Evolutionary conservation across 2,113 vertebrate genomes (phyloP), one percentile per base, ranked within the genome.

Genomic region (Perccottus glenii): DNA sequence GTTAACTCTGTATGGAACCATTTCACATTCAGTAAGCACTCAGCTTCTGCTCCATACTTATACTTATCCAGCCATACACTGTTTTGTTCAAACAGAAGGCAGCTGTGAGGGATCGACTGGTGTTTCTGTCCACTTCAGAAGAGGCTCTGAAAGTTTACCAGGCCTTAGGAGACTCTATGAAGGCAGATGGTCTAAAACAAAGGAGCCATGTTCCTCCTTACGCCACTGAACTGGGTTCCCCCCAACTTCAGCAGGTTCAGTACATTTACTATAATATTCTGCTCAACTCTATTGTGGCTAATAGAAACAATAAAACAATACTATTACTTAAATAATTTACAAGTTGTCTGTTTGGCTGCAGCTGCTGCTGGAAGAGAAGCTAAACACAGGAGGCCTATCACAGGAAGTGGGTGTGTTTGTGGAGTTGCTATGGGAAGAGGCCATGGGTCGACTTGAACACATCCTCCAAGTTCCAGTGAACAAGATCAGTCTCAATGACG

Each of bases 381-480:
- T 88, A 71, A 90, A 88, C 50, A 78, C 84, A 6, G 86, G 80
- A 42, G 53, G 56, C 33, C 9, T 95, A 60, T 93, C 92, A n/a
- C 82, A 88, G 48, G 92, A 94, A 63, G 94, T 94, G 62, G 92
- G 77, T 1, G 40, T 77, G n/a, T 93, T 96, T 70, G 91, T 96
- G 82, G 94, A 96, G 87, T 70, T 94, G 73, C 79, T 95, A 32
- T 96, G 95, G 95, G 77, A 88, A 0, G 95, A 95, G 86, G 91
- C 94, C 19, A 71, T 94, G 0, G 94, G 94, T 38, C 81, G 90
- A 64, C 86, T 96, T 47, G n/a, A 62, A 42, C 77, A 78, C 53
- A 69, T 85, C 6, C 87, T 96, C 9, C 74, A 61, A 11, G 85
- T 87, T 47, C 85, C 94, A 0, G 67, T 93, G 52, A 73, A 87